Base-by-base conservation (phyloP, 1,140 invertebrate genomes). In the Myzus persicae region DNA sequence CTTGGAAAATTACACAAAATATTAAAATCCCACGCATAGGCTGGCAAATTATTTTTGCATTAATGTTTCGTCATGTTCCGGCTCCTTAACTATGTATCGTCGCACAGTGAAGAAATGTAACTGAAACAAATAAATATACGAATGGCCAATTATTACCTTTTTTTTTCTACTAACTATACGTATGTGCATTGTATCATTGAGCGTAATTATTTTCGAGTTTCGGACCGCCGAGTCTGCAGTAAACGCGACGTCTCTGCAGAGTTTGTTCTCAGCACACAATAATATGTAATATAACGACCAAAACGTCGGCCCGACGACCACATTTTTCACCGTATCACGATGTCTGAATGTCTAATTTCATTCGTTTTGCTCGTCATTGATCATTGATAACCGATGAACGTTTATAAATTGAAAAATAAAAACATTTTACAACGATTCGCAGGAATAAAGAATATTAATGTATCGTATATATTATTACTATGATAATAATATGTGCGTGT, bases 91-190 rank as follows among this genome's bases (percentile, higher is more conserved):
- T 76, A n/a, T 76, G 59, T n/a, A 4, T n/a, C 14, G 59, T 76
- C 18, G 59, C 14, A 4, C 14, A n/a, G n/a, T n/a, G n/a, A 76
- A n/a, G n/a, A 76, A 76, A 76, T 76, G 59, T n/a, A 14, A 76
- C 59, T 76, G 59, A 76, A 76, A 76, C 59, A 76, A 76, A 76
- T 76, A 76, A 76, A 76, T 76, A 76, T 76, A n/a, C 59, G 31
- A 76, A 76, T 18, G 31, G 59, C 31, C 59, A 76, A 76, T 76
- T 76, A 76, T 14, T 14, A 76, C 36, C 36, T 76, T n/a, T 67
- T 67, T 67, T 31, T n/a, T 67, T 76, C 14, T n/a, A 18, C 1
- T n/a, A 18, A 76, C 11, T 14, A 59, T 59, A 31, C 54, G 26
- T 59, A 14, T 67, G 11, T n/a, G 54, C 11, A 67, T 67, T 67